Conservation (phyloP, 37 sponge, comb jelly and placozoan genomes). For the Cliona cf. orientalis region DNA sequence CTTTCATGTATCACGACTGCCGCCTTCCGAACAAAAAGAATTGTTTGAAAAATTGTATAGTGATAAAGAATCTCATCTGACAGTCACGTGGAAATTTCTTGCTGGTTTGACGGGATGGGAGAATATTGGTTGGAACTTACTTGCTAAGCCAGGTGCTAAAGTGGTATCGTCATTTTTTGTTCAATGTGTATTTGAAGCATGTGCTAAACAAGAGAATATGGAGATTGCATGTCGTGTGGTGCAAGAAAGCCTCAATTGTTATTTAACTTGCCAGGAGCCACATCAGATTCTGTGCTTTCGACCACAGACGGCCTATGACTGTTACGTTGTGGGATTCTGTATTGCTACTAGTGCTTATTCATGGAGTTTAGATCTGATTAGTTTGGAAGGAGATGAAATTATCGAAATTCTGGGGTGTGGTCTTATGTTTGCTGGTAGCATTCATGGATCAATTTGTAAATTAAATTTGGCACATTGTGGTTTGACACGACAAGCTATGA, state of each 20-base stretch:
- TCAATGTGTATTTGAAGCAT: slow-evolving; percentile 47
- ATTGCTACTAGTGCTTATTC: slow-evolving; percentile 11
- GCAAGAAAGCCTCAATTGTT: too few species aligned
- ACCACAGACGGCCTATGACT: slow-evolving; percentile 12
- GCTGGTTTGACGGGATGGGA: slow-evolving; percentile 25
- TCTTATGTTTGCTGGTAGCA: too few species aligned
- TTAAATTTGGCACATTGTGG: too few species aligned
- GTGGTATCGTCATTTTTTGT: background rate
- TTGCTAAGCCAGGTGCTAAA: background rate
- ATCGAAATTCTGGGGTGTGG: too few species aligned
- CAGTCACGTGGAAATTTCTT: slow-evolving; percentile 27
- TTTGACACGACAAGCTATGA: too few species aligned
- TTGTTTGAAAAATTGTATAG: slow-evolving; percentile 2
- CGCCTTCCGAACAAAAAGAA: background rate
- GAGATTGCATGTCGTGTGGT: background rate
- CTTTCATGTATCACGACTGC: slow-evolving; percentile 15
- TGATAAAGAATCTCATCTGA: background rate
- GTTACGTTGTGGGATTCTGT: slow-evolving; percentile 24
- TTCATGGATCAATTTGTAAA: too few species aligned
- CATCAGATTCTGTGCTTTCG: too few species aligned
- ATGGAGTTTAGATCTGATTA: too few species aligned
- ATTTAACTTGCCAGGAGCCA: too few species aligned
- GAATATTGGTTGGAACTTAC: background rate
- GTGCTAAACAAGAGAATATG: background rate
- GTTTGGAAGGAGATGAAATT: too few species aligned